These are phyloP conservation scores for Bufotes viridis DNA, from an alignment of 2,797 vertebrate genomes.

Conservation along the genomic window DNA sequence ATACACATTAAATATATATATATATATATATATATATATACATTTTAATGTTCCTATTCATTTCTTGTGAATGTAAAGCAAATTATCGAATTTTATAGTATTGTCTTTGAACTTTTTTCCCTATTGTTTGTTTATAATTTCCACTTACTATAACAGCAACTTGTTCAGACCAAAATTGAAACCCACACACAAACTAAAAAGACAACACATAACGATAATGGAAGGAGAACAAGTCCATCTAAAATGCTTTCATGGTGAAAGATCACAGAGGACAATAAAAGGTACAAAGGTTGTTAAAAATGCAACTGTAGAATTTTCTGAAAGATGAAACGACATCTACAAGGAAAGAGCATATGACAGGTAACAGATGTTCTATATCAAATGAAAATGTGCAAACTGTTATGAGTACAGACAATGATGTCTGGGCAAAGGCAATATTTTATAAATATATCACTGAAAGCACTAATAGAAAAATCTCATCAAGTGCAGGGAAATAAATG, in stretches of 20 bases:
- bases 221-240: constrained; percentile 42
- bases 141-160: not conserved
- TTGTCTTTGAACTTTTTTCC: not conserved
- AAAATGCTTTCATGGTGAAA: constrained; percentile 55
- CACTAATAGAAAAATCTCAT: constrained; percentile 45
- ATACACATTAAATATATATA: too few species aligned
- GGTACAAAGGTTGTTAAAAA: constrained; percentile 62
- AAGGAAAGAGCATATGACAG: constrained; percentile 57
- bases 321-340: constrained; percentile 55
- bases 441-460: constrained; percentile 37
- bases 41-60: not conserved
- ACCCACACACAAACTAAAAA: constrained; percentile 34
- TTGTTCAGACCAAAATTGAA: constrained; percentile 20
- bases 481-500: constrained; percentile 24
- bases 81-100: not conserved
- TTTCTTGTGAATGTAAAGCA: not conserved
- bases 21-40: too few species aligned
- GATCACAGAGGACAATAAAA: constrained; percentile 59
- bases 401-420: constrained; percentile 59
- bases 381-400: constrained; percentile 60
- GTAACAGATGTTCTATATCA: constrained; percentile 61
- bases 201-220: constrained; percentile 48
- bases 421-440: constrained; percentile 57
- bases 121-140: constrained; percentile 18
- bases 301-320: constrained; percentile 45